These are phyloP conservation scores for Synanthedon tipuliformis DNA, from an alignment of 2,888 invertebrate species.

Conservation along the genomic window DNA sequence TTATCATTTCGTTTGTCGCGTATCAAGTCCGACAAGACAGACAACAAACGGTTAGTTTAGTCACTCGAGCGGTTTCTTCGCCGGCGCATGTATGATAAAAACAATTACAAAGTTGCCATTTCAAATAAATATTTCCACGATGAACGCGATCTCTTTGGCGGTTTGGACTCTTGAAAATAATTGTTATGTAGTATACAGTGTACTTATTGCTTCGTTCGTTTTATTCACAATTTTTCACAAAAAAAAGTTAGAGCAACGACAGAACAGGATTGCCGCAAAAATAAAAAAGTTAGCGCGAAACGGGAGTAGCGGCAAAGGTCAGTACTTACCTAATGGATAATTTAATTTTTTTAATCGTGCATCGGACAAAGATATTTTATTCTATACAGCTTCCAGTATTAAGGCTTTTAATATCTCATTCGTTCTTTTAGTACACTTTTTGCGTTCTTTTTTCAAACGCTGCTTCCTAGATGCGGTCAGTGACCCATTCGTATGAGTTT, in stretches of 20 bases:
- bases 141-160: constrained; percentile 51
- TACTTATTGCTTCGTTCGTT: constrained; percentile 43
- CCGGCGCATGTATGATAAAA: background rate
- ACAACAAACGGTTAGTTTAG: background rate
- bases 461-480: too few relatives aligned
- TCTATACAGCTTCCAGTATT: background rate
- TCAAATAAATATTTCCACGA: constrained; percentile 14
- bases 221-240: constrained; percentile 51
- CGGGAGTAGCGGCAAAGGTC: constrained; percentile 32
- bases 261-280: constrained; percentile 27
- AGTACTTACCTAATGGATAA: constrained; percentile 9
- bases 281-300: constrained; percentile 34
- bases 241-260: constrained; percentile 40
- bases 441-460: too few relatives aligned
- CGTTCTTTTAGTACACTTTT: too few relatives aligned
- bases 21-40: background rate
- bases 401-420: too few relatives aligned
- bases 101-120: background rate
- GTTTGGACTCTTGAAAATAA: constrained; percentile 57
- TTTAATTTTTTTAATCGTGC: background rate
- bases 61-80: background rate
- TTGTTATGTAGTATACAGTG: constrained; percentile 52
- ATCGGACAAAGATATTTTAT: background rate
- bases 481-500: too few relatives aligned
- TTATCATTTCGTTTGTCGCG: background rate